phyloP scores from a whole-genome alignment of 1,140 invertebrate genomes.

The Dinothrombium tinctorium region DNA sequence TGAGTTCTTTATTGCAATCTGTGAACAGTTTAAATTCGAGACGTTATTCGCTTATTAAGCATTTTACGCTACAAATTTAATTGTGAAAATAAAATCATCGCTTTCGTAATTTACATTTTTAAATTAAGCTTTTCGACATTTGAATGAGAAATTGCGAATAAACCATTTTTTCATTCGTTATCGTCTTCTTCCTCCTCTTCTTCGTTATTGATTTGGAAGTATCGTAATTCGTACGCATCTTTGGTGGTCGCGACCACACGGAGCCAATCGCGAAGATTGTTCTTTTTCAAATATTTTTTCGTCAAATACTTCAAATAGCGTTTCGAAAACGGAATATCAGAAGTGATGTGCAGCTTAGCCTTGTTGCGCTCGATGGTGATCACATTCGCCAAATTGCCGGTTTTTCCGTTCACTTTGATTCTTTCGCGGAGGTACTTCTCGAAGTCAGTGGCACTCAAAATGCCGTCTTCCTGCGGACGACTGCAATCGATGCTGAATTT shows the following conservation, averaged over 20 bases:
- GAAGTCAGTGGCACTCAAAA: constrained; percentile 87
- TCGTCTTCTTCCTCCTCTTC: constrained; percentile 81
- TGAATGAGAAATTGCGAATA: too few species aligned
- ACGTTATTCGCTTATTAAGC: too few species aligned
- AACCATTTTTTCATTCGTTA: too few species aligned
- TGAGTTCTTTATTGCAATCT: too few species aligned
- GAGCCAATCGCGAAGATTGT: constrained; percentile 93
- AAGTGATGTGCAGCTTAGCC: constrained; percentile 69
- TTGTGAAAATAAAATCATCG: too few species aligned
- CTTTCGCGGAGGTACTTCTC: constrained; percentile 83
- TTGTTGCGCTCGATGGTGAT: constrained; percentile 69
- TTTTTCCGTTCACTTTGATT: constrained; percentile 91
- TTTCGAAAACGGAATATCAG: constrained; percentile 82
- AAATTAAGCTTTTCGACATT: too few species aligned
- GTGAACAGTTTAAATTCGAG: too few species aligned
- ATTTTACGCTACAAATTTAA: too few species aligned
- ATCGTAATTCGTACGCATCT: constrained; percentile 86
- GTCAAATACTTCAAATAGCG: constrained; percentile 97
- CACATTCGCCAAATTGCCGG: constrained; percentile 72
- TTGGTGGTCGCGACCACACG: constrained; percentile 85
- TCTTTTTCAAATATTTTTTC: constrained; percentile 98
- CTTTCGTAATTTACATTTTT: too few species aligned
- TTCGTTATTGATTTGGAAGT: constrained; percentile 98
- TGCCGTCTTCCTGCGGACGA: constrained; percentile 95
- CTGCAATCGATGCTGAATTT: constrained; percentile 93